These are phyloP conservation scores for Tinamus guttatus DNA, from an alignment of 2,113 vertebrate species.

Conservation along the genomic window DNA sequence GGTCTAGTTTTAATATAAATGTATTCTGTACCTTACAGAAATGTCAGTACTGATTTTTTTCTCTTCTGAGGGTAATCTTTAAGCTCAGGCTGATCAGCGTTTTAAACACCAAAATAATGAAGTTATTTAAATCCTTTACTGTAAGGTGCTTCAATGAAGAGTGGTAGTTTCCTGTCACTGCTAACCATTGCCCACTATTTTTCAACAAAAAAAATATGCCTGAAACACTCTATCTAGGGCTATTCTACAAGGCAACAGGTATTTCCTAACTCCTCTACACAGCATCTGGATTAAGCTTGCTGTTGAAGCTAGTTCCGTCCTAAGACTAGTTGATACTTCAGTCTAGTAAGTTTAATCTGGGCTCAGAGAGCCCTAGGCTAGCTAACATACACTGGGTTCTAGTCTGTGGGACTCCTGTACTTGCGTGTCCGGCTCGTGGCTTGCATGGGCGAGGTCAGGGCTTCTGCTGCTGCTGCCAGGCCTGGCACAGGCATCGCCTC, in stretches of 20 bases:
- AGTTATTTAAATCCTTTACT: neutral
- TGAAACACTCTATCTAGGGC: neutral
- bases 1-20: neutral
- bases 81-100: neutral
- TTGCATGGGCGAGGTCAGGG: neutral
- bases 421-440: neutral
- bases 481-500: conserved; percentile 44
- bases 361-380: neutral
- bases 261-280: neutral
- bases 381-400: conserved; percentile 48
- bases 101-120: neutral
- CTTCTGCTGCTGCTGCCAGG: conserved; percentile 3
- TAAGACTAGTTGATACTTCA: neutral
- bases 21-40: neutral
- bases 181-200: neutral
- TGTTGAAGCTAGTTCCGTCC: neutral
- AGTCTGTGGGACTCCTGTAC: neutral
- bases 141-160: neutral
- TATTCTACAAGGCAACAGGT: neutral
- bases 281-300: neutral
- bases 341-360: neutral
- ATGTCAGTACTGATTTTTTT: neutral
- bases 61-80: neutral
- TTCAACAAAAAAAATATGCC: neutral
- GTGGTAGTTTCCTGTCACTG: neutral